Evolutionary conservation across 2,888 invertebrate species (phyloP), one percentile per base, ranked within the genome.

Genomic region (Zootermopsis nevadensis): DNA sequence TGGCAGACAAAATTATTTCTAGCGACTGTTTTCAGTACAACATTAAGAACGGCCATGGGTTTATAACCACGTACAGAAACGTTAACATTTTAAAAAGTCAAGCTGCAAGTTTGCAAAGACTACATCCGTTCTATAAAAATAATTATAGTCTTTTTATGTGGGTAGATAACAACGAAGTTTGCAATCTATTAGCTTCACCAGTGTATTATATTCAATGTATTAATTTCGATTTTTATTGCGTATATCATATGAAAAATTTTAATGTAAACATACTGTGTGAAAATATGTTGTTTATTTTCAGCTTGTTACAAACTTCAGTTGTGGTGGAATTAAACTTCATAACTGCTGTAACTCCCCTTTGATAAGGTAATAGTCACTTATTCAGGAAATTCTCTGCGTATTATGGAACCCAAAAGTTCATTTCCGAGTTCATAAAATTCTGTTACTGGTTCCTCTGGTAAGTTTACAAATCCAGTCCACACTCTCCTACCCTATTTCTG

Each of bases 61-160:
- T 27, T 66, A 66, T 0, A 48, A 19, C 19, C 0, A 48, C 7
- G 19, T 19, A 19, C 19, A 30, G 27, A 69, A 31, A 22, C 33
- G 15, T 10, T 4, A 33, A 69, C 69, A 69, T 69, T 31, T 69
- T 69, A 69, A 69, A 33, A 0, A 33, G 69, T 33, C 69, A 69
- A 69, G 69, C 33, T 69, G 69, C 69, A 69, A 33, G 19, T 69
- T 69, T 31, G 69, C 69, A 22, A 69, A 69, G n/a, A n/a, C 33
- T 22, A 69, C 69, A 69, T 69, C 69, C 69, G 69, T 33, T 69
- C 27, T 27, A 4, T 22, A 27, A 67, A 67, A 30, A 67, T 67
- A 67, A 69, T 69, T 69, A 3, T 69, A 33, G 12, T 10, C 33
- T 69, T 69, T 30, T 30, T 69, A 69, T 31, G 10, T 31, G 69